A percentile compares a stretch with the other conserved stretches of the same genome.
Conservation (phyloP, 2,113 vertebrate genomes). For the Oreochromis spilurus region DNA sequence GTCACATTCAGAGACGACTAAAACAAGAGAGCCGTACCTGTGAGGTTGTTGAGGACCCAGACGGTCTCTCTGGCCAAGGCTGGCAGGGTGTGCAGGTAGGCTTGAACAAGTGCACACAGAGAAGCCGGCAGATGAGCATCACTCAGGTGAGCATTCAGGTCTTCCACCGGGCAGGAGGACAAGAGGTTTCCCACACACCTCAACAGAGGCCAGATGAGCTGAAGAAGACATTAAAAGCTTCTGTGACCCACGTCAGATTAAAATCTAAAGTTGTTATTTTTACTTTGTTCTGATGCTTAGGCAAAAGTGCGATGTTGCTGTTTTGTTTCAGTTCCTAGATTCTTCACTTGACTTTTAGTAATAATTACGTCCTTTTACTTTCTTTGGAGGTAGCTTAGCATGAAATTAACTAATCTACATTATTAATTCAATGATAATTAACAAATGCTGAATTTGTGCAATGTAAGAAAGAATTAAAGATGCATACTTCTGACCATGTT, state of each 20-base stretch:
- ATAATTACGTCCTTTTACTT: fast-evolving
- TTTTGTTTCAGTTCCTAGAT: not conserved
- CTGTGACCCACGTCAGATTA: not conserved
- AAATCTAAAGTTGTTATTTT: not conserved
- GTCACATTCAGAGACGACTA: not conserved
- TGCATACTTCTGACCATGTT: not conserved
- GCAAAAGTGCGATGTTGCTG: fast-evolving
- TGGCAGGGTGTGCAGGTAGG: slow-evolving; percentile 73
- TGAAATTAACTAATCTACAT: not conserved
- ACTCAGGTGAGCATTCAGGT: slow-evolving; percentile 15
- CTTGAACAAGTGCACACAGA: slow-evolving; percentile 79
- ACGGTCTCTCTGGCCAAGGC: slow-evolving; percentile 81
- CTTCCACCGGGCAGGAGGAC: slow-evolving; percentile 50
- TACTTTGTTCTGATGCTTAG: not conserved
- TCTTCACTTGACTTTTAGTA: fast-evolving
- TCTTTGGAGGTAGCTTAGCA: fast-evolving
- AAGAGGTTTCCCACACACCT: slow-evolving; percentile 88
- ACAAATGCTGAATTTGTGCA: not conserved
- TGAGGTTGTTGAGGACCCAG: slow-evolving; percentile 96
- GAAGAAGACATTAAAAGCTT: not conserved
- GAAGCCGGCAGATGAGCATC: slow-evolving; percentile 75
- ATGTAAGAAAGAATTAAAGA: not conserved
- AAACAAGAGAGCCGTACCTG: slow-evolving; percentile 66
- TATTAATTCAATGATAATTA: not conserved
- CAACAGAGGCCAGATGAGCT: slow-evolving; percentile 88